These are phyloP conservation scores for Theonella swinhoei DNA, from an alignment of 37 sponge, comb jelly and placozoan species.

Conservation along the genomic window DNA sequence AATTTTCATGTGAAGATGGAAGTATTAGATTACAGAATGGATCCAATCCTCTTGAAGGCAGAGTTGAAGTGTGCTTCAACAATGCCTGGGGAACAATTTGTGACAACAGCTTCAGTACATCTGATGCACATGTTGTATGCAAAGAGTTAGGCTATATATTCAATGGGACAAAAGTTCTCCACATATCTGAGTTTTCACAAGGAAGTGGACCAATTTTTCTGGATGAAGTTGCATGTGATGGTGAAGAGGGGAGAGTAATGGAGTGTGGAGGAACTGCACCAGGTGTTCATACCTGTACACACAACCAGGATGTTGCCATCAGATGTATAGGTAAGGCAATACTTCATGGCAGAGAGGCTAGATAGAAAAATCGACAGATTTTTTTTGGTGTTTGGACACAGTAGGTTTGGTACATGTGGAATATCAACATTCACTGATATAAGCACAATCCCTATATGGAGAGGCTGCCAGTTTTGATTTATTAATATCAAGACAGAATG, in stretches of 20 bases:
- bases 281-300: slow-evolving; percentile 18
- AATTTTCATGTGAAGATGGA: slow-evolving; percentile 6
- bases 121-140: slow-evolving; percentile 44
- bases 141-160: slow-evolving; percentile 11
- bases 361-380: background rate
- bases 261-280: background rate
- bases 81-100: slow-evolving; percentile 59
- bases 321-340: slow-evolving; percentile 61
- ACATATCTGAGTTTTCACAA: background rate
- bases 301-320: slow-evolving; percentile 29
- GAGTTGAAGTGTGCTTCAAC: slow-evolving; percentile 56
- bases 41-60: slow-evolving; percentile 18
- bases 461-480: too few species aligned
- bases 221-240: slow-evolving; percentile 14
- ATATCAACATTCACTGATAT: too few species aligned
- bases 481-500: too few species aligned
- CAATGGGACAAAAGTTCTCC: background rate
- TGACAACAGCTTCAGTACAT: slow-evolving; percentile 16
- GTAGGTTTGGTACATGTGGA: too few species aligned
- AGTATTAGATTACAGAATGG: slow-evolving; percentile 21
- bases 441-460: too few species aligned
- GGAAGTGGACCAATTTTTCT: slow-evolving; percentile 50
- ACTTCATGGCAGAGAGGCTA: too few species aligned
- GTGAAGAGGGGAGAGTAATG: background rate
- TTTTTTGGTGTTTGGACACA: too few species aligned